Evolutionary conservation across 2,797 vertebrate species (phyloP), one percentile per base, ranked within the genome.

Genomic region (Echiichthys vipera): DNA sequence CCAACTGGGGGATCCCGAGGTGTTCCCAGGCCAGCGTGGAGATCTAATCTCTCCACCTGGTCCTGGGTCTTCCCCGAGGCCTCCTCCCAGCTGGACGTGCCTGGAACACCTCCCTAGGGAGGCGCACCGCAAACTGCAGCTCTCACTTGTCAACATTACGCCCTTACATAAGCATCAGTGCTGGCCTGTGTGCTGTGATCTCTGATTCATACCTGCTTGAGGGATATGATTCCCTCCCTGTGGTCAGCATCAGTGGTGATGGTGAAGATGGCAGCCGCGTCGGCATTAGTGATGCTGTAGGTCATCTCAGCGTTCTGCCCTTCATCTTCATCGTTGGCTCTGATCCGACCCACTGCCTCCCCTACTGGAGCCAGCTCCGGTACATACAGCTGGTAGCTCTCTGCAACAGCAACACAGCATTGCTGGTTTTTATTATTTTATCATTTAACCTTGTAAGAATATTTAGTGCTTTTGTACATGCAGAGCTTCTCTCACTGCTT

Each of bases 331-430:
- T 98, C 97, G 18, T 90, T 95, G 46, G 97, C 97, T 88, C 96
- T 96, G 84, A 98, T 97, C 91, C 96, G 96, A 20, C 97, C 97
- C 78, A 98, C 96, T 18, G 96, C 94, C 68, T 96, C 96, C 46
- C 96, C 96, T 30, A 97, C 95, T 86, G 96, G 92, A 64, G 96
- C 96, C 4, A 96, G 96, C 85, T 98, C 97, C 18, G 96, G 96
- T 64, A 98, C 97, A 25, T 97, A 98, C 0, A 98, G 87, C 25
- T 97, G 96, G 92, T 98, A 97, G 90, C 96, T 97, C 85, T 96
- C 97, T 98, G 91, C 45, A 84, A 55, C 14, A 58, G 36, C 13
- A 5, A 39, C 11, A 47, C n/a, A 42, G 22, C 8, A 57, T 24
- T n/a, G n/a, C n/a, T n/a, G n/a, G n/a, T n/a, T 1, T 25, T 34